A percentile compares a stretch with the other conserved stretches of the same genome.
Conservation (phyloP, 2,113 vertebrate genomes). For the Chaetops frenatus region DNA sequence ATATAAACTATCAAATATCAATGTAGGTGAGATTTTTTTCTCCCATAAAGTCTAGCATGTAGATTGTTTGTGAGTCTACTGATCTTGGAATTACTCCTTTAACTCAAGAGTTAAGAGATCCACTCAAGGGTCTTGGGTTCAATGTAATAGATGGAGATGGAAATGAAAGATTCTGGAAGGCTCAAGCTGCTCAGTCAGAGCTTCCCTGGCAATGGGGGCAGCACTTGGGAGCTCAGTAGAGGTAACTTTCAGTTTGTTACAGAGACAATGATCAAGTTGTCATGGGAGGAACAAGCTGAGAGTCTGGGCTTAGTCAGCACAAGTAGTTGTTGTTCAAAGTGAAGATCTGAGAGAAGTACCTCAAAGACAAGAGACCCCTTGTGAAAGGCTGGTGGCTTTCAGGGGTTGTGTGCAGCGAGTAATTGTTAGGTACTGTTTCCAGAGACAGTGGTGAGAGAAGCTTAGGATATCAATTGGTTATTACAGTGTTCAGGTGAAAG, state of each 20-base stretch:
- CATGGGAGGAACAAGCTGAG: background rate
- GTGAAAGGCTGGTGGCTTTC: background rate
- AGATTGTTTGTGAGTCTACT: background rate
- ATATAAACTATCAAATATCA: background rate
- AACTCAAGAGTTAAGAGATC: background rate
- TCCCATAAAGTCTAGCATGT: background rate
- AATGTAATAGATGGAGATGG: background rate
- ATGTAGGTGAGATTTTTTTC: background rate
- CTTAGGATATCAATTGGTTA: background rate
- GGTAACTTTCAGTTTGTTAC: background rate
- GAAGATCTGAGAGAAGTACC: background rate
- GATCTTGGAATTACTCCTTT: background rate
- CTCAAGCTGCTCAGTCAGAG: background rate
- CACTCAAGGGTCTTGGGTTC: background rate
- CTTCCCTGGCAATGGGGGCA: background rate
- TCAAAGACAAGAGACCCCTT: background rate
- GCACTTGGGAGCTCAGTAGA: background rate
- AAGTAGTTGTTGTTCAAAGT: background rate
- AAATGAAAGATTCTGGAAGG: background rate
- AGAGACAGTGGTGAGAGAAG: background rate
- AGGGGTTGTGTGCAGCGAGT: fast-evolving
- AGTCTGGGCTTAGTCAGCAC: background rate
- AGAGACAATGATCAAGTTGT: background rate
- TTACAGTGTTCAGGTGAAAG: background rate
- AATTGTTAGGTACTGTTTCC: background rate